phyloP scores from a whole-genome alignment of 2,113 vertebrate genomes.

The Spea bombifrons region DNA sequence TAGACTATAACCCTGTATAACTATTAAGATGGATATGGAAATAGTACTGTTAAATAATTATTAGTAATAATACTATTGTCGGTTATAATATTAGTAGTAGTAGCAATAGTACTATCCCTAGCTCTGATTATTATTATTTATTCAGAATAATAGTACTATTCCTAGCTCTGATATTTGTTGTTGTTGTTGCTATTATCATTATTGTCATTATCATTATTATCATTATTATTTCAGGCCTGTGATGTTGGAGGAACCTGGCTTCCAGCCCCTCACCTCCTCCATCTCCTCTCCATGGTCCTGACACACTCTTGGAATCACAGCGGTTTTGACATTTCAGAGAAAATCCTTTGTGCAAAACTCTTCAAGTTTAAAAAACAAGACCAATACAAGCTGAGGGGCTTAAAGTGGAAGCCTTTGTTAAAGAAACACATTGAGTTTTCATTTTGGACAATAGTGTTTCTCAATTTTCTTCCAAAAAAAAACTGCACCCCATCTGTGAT shows the following conservation, averaged over 20 bases:
- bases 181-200: too few species aligned
- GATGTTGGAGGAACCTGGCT: background rate
- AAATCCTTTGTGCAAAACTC: conserved; percentile 85
- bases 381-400: conserved; percentile 86
- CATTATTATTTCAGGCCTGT: too few species aligned
- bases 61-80: too few species aligned
- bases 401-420: conserved; percentile 86
- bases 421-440: conserved; percentile 92
- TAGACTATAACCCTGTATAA: too few species aligned
- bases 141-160: too few species aligned
- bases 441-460: conserved; percentile 96
- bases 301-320: conserved; percentile 70
- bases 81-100: too few species aligned
- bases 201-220: too few species aligned
- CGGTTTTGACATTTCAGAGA: conserved; percentile 85
- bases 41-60: too few species aligned
- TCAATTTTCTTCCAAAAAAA: conserved; percentile 90
- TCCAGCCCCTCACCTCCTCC: conserved; percentile 53
- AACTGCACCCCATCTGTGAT: conserved; percentile 94
- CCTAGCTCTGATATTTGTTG: too few species aligned
- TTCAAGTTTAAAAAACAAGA: conserved; percentile 97
- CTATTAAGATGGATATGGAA: too few species aligned
- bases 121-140: too few species aligned
- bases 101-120: too few species aligned
- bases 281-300: conserved; percentile 60